Base-by-base conservation (phyloP, 2,888 invertebrate species). In the Pristionchus fissidentatus region DNA sequence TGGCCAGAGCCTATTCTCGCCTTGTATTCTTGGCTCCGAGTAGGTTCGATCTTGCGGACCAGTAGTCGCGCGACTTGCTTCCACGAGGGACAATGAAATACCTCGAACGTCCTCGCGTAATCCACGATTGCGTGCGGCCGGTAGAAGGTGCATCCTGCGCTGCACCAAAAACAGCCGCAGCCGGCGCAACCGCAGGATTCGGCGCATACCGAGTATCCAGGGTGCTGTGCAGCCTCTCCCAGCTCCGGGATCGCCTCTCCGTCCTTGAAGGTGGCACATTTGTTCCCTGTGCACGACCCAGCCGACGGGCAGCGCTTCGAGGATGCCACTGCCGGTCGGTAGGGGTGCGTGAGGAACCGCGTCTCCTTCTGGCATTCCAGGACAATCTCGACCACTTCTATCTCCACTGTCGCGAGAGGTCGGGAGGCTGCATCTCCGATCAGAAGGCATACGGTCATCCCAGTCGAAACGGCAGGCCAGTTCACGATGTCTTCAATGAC, bases 91-190 rank as follows among this genome's bases (percentile, higher is more conserved):
- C 49, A 75, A 15, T n/a, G 0, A 49, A 75, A 75, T 7, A 75
- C 75, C 41, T 32, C 41, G 35, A 26, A 55, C 0, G 15, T 13
- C 8, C 13, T 13, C 3, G 22, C 1, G 3, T 13, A 3, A 13
- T n/a, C 29, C 13, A n/a, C 22, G 2, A 19, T 32, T 19, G 35
- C 32, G 57, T 55, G 79, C 2, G 26, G 26, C 10, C 79, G 22
- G n/a, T 55, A 79, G 57, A 79, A 79, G 38, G 32, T 5, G 38
- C 79, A 79, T 5, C 26, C 79, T 1, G 55, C 35, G 3, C 19
- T 22, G 57, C 79, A 79, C 38, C 32, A 57, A 26, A 79, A 79
- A 29, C 84, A 84, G 4, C 84, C 84, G 52, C 79, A 84, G 3
- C 52, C 49, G 8, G n/a, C 29, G 35, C 79, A 79, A 22, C 79